Conservation (phyloP, 2,888 invertebrate species). For the Tiliacea aurago region DNA sequence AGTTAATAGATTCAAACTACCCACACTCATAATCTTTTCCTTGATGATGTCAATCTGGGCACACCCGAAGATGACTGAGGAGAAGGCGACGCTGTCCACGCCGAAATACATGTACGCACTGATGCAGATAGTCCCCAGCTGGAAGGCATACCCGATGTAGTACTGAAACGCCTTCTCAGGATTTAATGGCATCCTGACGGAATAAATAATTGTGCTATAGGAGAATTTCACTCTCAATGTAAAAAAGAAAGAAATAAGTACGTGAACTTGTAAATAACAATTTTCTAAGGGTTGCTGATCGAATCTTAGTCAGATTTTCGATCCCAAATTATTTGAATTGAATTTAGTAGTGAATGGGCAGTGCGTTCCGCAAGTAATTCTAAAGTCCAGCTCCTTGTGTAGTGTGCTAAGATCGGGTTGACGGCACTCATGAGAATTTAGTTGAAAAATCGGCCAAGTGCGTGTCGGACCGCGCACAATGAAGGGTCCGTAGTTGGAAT, state of each 20-base stretch:
- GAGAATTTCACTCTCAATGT: neutral
- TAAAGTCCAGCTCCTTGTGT: neutral
- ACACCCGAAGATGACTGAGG: constrained; percentile 84
- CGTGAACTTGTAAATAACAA: neutral
- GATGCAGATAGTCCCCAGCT: constrained; percentile 81
- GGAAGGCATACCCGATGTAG: constrained; percentile 81
- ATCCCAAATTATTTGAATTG: neutral
- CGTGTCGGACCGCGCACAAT: no score
- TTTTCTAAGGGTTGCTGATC: neutral
- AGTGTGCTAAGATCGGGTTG: neutral
- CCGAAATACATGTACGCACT: constrained; percentile 87
- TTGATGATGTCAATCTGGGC: constrained; percentile 86
- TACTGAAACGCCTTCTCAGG: constrained; percentile 79
- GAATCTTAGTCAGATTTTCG: neutral
- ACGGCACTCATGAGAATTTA: neutral
- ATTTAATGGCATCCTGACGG: constrained; percentile 83
- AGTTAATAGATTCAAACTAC: constrained; percentile 42
- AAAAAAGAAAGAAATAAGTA: no score
- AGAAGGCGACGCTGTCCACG: constrained; percentile 85
- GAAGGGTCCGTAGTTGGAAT: no score
- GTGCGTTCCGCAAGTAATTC: neutral
- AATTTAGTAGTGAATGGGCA: neutral
- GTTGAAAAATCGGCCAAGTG: no score
- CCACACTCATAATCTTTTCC: constrained; percentile 82
- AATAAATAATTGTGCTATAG: neutral